phyloP scores from a whole-genome alignment of 2,113 vertebrate species.

The Poecile atricapillus region DNA sequence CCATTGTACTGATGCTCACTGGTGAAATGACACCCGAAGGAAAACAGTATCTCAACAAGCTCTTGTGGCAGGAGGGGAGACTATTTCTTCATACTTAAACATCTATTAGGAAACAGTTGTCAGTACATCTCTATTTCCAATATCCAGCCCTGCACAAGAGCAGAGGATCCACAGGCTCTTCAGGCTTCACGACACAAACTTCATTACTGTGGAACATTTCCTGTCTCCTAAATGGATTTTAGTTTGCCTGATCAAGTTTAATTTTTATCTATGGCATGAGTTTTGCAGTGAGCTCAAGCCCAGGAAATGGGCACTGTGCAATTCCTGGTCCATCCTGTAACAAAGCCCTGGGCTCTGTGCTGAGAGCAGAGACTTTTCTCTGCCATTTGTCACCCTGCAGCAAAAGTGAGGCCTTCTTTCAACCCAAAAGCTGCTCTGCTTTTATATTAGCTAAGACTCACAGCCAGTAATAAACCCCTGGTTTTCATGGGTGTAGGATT shows the following conservation, averaged over 20 bases:
- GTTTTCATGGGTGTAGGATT: neutral
- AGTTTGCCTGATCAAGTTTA: neutral
- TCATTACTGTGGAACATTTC: constrained; percentile 20
- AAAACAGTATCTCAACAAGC: neutral
- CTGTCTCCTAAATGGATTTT: constrained; percentile 28
- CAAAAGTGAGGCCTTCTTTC: neutral
- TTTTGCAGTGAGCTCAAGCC: neutral
- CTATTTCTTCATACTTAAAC: neutral
- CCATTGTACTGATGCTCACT: neutral
- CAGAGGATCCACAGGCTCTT: neutral
- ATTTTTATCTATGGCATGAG: neutral
- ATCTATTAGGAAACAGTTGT: neutral
- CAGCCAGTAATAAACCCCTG: neutral
- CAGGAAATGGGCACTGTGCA: neutral
- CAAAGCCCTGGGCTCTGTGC: neutral
- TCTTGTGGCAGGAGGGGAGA: neutral
- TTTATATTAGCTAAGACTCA: neutral
- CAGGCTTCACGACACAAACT: neutral
- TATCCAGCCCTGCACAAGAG: neutral
- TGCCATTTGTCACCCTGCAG: neutral
- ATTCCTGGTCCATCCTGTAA: neutral
- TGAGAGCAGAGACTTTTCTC: rapidly evolving
- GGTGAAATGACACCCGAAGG: neutral
- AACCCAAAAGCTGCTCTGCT: neutral
- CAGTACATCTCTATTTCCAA: neutral